Percentiles rank a stretch among this genome's conserved stretches.
Evolutionary conservation across 2,113 vertebrate species (phyloP).

Genomic region (Ploceus nigricollis): DNA sequence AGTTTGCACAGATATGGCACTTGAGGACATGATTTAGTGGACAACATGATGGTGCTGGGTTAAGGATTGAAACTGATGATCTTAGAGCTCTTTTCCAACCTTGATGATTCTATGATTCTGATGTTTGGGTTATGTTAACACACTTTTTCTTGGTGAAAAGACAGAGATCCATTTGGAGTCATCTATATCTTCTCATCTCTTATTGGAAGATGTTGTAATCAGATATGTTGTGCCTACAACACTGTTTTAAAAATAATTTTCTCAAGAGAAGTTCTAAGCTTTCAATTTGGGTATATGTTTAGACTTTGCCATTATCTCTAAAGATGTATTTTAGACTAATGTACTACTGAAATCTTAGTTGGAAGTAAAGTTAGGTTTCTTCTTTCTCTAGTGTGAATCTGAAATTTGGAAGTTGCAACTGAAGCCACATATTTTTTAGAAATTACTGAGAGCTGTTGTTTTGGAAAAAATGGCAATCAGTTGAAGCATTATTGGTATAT

Average conservation of each 20-base stretch:
- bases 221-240: neutral
- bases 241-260: neutral
- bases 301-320: neutral
- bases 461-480: neutral
- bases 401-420: neutral
- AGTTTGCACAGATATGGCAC: neutral
- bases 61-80: neutral
- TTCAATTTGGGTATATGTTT: neutral
- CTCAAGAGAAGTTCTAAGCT: neutral
- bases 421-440: neutral
- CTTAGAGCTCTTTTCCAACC: neutral
- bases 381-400: neutral
- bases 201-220: neutral
- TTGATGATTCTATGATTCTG: fast-evolving
- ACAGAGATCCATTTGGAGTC: neutral
- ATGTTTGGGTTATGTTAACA: neutral
- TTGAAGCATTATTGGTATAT: neutral
- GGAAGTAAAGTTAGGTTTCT: neutral
- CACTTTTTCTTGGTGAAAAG: neutral
- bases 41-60: neutral
- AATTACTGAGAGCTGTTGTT: neutral
- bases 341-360: neutral
- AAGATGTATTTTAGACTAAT: neutral
- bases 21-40: no score
- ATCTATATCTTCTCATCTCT: neutral